phyloP scores from a whole-genome alignment of 2,888 invertebrate species.

The Rapana venosa region DNA sequence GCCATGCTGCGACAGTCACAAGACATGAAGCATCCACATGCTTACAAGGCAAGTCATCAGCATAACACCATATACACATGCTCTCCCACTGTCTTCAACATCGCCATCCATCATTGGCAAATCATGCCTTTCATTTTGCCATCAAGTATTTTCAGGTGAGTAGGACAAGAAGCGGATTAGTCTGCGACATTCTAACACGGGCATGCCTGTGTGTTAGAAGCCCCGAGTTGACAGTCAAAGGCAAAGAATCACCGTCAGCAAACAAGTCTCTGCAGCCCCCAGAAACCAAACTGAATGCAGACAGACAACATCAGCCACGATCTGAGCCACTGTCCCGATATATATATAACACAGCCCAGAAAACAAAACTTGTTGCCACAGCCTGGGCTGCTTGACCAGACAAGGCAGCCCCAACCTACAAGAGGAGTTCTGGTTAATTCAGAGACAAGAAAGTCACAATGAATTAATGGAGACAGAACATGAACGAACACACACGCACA shows the following conservation, averaged over 20 bases:
- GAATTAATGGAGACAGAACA: slow-evolving; percentile 4
- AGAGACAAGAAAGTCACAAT: background rate
- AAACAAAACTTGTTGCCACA: slow-evolving; percentile 9
- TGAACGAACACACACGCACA: background rate
- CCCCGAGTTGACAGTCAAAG: too few relatives aligned
- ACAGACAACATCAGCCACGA: background rate
- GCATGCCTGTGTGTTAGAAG: background rate
- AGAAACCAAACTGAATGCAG: slow-evolving; percentile 15
- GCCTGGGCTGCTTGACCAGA: background rate
- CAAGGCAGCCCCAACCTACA: slow-evolving; percentile 7
- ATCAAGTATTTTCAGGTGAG: background rate
- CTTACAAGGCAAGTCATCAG: background rate
- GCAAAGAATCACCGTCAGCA: background rate
- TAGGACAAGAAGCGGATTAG: background rate
- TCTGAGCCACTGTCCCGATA: background rate
- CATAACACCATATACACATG: background rate
- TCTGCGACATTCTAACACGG: background rate
- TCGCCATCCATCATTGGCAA: background rate
- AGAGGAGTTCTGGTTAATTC: background rate
- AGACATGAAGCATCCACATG: background rate
- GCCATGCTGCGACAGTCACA: background rate
- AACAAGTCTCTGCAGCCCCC: background rate
- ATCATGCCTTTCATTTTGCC: slow-evolving; percentile 16
- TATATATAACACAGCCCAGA: background rate
- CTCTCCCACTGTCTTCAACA: background rate